Conservation (phyloP, 2,113 vertebrate species). For the Craseonycteris thonglongyai region DNA sequence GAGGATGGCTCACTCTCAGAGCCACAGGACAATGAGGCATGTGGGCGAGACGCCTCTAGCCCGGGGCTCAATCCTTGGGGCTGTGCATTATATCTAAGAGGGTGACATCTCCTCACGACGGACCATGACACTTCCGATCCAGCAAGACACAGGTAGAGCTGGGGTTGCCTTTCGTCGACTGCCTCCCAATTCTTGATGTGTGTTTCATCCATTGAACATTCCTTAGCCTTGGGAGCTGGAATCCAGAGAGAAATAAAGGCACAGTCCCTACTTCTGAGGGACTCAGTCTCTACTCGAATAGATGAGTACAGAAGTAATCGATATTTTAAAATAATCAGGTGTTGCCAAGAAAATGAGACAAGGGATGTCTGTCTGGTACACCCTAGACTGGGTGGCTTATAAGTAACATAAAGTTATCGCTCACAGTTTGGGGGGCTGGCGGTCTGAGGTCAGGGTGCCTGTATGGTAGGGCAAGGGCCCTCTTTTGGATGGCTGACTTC, state of each 20-base stretch:
- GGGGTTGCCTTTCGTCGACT: not conserved
- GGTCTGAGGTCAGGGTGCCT: not conserved
- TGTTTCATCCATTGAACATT: not conserved
- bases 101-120: not conserved
- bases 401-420: not conserved
- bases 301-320: not conserved
- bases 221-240: not conserved
- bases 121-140: not conserved
- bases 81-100: not conserved
- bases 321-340: not conserved
- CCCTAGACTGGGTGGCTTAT: not conserved
- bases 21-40: not conserved
- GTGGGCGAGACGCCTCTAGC: not conserved
- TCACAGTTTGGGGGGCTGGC: not conserved
- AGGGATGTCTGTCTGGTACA: not conserved
- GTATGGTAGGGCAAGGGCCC: accelerated
- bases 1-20: not conserved
- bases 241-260: not conserved
- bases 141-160: not conserved
- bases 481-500: not conserved
- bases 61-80: not conserved
- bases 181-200: not conserved
- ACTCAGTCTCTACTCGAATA: not conserved
- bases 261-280: not conserved
- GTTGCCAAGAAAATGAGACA: not conserved